Percentiles rank a stretch among this genome's conserved stretches.
Conservation (phyloP, 2,797 vertebrate genomes). For the Spondyliosoma cantharus region DNA sequence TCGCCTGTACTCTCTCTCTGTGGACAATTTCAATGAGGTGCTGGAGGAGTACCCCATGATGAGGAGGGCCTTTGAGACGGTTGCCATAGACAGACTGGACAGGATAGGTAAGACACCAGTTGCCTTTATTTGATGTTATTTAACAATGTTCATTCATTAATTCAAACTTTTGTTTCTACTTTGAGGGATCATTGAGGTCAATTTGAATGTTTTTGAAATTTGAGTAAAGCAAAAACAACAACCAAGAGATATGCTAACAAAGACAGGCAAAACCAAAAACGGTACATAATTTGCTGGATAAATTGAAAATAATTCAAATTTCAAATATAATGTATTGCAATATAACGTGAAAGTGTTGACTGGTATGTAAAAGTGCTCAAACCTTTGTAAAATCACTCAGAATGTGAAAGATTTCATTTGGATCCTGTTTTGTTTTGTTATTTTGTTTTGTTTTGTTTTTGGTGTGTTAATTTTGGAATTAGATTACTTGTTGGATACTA, state of each 20-base stretch:
- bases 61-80: slow-evolving; percentile 93
- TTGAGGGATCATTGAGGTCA: too few relatives aligned
- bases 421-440: neutral
- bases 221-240: too few relatives aligned
- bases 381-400: neutral
- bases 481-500: too few relatives aligned
- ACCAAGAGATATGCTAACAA: too few relatives aligned
- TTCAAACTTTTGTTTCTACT: too few relatives aligned
- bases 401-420: neutral
- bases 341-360: neutral
- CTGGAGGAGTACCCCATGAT: slow-evolving; percentile 97
- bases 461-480: too few relatives aligned
- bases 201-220: too few relatives aligned
- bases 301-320: too few relatives aligned
- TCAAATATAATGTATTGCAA: neutral
- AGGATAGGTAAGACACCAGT: slow-evolving; percentile 87
- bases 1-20: slow-evolving; percentile 91
- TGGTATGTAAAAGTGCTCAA: neutral
- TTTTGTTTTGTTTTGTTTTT: neutral
- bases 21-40: slow-evolving; percentile 96
- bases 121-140: neutral
- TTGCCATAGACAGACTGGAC: slow-evolving; percentile 93
- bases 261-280: too few relatives aligned
- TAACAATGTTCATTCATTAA: too few relatives aligned
- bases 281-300: too few relatives aligned